Conservation (phyloP, 2,113 vertebrate species). For the Megaleporinus macrocephalus region DNA sequence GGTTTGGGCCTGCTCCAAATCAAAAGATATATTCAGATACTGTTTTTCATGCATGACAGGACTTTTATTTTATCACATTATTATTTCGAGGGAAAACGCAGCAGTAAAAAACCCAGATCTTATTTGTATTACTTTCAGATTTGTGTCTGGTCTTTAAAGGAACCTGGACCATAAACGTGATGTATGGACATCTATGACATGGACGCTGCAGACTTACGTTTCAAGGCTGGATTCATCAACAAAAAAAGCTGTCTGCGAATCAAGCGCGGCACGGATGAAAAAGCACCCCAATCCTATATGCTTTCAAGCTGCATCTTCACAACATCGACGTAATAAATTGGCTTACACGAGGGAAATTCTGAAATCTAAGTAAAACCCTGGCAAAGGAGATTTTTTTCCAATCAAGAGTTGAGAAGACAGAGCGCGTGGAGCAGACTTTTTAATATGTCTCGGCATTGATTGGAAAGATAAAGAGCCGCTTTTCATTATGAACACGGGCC, state of each 20-base stretch:
- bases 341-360: constrained; percentile 6
- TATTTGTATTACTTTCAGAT: neutral
- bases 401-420: constrained; percentile 40
- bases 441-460: constrained; percentile 57
- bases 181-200: neutral
- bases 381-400: constrained; percentile 14
- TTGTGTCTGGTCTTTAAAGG: neutral
- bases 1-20: constrained; percentile 1
- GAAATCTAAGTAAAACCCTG: constrained; percentile 25
- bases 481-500: constrained; percentile 54
- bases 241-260: neutral
- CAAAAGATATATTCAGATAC: neutral
- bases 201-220: neutral
- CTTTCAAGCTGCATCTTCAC: constrained; percentile 15
- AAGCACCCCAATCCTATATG: neutral
- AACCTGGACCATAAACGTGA: neutral
- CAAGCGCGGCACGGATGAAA: neutral
- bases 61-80: neutral
- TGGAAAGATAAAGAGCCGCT: constrained; percentile 56
- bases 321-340: constrained; percentile 4
- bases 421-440: constrained; percentile 42
- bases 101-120: neutral
- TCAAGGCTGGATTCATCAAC: neutral
- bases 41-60: constrained; percentile 8
- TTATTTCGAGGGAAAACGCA: neutral